Evolutionary conservation across 2,888 invertebrate species (phyloP), one percentile per base, ranked within the genome.

Genomic region (Microctonus brassicae): DNA sequence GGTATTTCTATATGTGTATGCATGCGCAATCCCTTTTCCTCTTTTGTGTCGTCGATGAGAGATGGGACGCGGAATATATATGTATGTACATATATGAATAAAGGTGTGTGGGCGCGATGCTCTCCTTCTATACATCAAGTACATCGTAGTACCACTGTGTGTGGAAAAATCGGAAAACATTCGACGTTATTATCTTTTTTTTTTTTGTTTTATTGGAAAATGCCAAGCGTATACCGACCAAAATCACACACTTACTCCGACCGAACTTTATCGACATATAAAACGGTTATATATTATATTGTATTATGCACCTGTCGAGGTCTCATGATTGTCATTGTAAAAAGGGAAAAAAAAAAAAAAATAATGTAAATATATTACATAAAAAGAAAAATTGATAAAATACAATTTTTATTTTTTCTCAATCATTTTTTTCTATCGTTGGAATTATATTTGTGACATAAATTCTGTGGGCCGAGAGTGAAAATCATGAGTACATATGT

Each of bases 151-250:
- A 75, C 76, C 75, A 47, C 17, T 47, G 47, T 47, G 47, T 47
- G 47, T 6, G 69, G 75, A 75, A 77, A 76, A 78, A 81, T 81
- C 76, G 79, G 76, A 81, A 82, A 80, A 79, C 79, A 78, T 80
- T 79, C 77, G 76, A 76, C 75, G 76, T 79, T 82, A 80, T 82
- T 81, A 79, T 79, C 78, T 76, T 76, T 78, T 77, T 80, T 80
- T 78, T 77, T 47, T 47, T 39, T 39, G 13, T 47, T 47, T 47
- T 47, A 47, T 66, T 66, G 65, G 33, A 61, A 61, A 39, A 57
- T 47, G 47, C 42, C 9, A 39, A 24, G 20, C 42, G n/a, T n/a
- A 17, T n/a, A 17, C 47, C 47, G 29, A 55, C 55, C 55, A 29
- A 63, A 47, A 63, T 63, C 33, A 63, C 63, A 52, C 63, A 47